Percentiles rank a stretch among this genome's conserved stretches.
Conservation (phyloP, 2,113 vertebrate genomes). For the Psettodes erumei region DNA sequence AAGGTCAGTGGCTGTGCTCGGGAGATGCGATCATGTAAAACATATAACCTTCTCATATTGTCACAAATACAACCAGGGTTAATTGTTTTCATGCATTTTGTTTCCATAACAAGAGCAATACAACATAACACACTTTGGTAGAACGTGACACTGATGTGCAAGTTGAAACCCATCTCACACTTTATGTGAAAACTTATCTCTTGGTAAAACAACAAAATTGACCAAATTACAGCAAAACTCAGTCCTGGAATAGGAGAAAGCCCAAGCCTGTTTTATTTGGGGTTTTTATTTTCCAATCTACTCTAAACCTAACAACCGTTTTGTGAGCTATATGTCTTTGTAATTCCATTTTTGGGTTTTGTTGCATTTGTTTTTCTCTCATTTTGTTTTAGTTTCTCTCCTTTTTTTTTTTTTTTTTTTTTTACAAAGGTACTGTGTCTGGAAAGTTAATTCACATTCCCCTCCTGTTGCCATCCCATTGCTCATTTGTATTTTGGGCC, state of each 20-base stretch:
- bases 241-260: too few relatives aligned
- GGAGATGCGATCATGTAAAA: too few relatives aligned
- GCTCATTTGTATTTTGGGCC: conserved; percentile 40
- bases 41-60: not conserved
- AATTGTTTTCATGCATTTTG: not conserved
- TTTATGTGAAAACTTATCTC: not conserved
- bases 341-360: not conserved
- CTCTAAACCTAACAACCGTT: not conserved
- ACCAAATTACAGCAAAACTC: not conserved
- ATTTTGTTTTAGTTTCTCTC: not conserved
- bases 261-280: not conserved
- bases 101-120: not conserved
- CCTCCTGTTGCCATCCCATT: conserved; percentile 18
- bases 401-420: not conserved
- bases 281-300: not conserved
- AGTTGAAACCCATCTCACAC: not conserved
- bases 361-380: not conserved
- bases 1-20: not conserved
- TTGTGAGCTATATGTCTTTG: not conserved
- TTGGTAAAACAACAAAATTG: not conserved
- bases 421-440: conserved; percentile 18
- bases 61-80: not conserved
- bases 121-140: not conserved
- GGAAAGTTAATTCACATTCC: conserved; percentile 29
- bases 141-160: not conserved